Evolutionary conservation across 2,888 invertebrate genomes (phyloP).

Genomic region (Microplitis manilae): DNA sequence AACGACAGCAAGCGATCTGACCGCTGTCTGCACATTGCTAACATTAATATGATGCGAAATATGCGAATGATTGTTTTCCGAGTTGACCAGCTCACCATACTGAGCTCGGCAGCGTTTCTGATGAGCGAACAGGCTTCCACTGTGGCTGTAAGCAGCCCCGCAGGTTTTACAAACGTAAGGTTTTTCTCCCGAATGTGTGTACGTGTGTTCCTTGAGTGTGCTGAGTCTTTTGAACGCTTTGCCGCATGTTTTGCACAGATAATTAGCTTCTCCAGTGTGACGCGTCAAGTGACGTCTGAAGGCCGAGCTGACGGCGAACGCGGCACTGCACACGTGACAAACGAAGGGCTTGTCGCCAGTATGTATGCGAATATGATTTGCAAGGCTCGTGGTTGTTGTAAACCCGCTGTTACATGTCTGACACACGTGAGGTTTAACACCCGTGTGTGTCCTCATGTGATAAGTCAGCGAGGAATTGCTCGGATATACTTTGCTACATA

Average conservation of each 20-base stretch:
- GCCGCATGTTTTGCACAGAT: constrained; percentile 68
- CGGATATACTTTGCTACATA: constrained; percentile 70
- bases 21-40: constrained; percentile 66
- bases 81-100: constrained; percentile 63
- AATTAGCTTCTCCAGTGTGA: constrained; percentile 71
- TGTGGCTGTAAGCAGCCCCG: constrained; percentile 70
- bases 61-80: constrained; percentile 65
- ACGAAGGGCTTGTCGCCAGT: constrained; percentile 70
- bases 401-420: constrained; percentile 70
- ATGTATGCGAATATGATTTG: constrained; percentile 69
- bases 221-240: constrained; percentile 69
- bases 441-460: constrained; percentile 70
- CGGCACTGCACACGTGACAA: constrained; percentile 69
- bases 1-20: constrained; percentile 68
- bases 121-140: constrained; percentile 69
- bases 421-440: constrained; percentile 69
- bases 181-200: constrained; percentile 69
- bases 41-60: constrained; percentile 66
- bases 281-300: constrained; percentile 65
- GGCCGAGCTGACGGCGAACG: constrained; percentile 70
- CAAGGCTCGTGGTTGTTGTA: constrained; percentile 68
- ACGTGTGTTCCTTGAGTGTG: constrained; percentile 69
- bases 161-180: constrained; percentile 70
- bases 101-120: constrained; percentile 69
- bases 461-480: constrained; percentile 70